Percentiles rank a stretch among this genome's conserved stretches.
Evolutionary conservation across 2,888 invertebrate species (phyloP).

Genomic region (Callyntrura guangdongensis): DNA sequence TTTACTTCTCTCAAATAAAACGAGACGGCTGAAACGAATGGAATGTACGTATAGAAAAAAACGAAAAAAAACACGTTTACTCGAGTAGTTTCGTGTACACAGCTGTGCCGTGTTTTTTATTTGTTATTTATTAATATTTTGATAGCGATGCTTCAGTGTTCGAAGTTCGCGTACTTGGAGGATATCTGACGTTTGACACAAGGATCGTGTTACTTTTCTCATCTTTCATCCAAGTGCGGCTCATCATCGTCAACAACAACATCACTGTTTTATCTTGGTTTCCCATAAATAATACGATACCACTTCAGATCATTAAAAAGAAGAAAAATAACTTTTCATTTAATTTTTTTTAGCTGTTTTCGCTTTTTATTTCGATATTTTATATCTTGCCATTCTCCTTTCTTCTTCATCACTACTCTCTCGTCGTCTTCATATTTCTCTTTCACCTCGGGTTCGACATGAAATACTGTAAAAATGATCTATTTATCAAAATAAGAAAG

Average conservation of each 20-base stretch:
- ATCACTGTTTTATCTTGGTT: neutral
- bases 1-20: neutral
- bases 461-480: constrained; percentile 40
- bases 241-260: constrained; percentile 5
- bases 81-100: neutral
- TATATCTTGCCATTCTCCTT: neutral
- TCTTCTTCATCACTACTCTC: neutral
- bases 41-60: neutral
- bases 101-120: neutral
- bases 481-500: constrained; percentile 50
- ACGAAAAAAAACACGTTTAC: neutral
- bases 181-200: constrained; percentile 23
- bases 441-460: constrained; percentile 34
- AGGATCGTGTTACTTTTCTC: neutral
- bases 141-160: neutral
- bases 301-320: constrained; percentile 17
- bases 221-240: neutral
- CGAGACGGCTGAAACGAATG: neutral
- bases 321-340: constrained; percentile 32
- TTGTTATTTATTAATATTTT: constrained; percentile 15
- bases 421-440: constrained; percentile 26
- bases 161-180: neutral
- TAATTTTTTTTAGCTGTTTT: neutral
- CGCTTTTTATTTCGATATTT: constrained; percentile 1
- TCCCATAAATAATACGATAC: constrained; percentile 40